Conservation (phyloP, 2,113 vertebrate species). For the Xenopus tropicalis region UCB_Xtro_10.0 CM004445.2:67219501-67220000, state of each 20-base stretch:
- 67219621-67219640: slow-evolving; percentile 72
- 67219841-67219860: slow-evolving; percentile 73
- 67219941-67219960: slow-evolving; percentile 77
- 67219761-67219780: neutral
- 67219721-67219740: slow-evolving; percentile 71
- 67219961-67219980: slow-evolving; percentile 75
- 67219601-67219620: slow-evolving; percentile 72
- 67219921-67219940: slow-evolving; percentile 80
- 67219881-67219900: slow-evolving; percentile 81
- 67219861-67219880: slow-evolving; percentile 80
- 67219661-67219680: slow-evolving; percentile 76
- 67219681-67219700: slow-evolving; percentile 78
- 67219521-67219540: slow-evolving; percentile 65
- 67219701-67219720: slow-evolving; percentile 77
- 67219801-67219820: slow-evolving; percentile 62
- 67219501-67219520: slow-evolving; percentile 69
- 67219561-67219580: slow-evolving; percentile 66
- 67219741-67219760: slow-evolving; percentile 69
- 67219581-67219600: slow-evolving; percentile 59
- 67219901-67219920: slow-evolving; percentile 73
- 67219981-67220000: slow-evolving; percentile 86
- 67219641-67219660: slow-evolving; percentile 66
- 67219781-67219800: slow-evolving; percentile 48
- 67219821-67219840: slow-evolving; percentile 78
- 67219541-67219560: slow-evolving; percentile 62